phyloP scores from a whole-genome alignment of 2,888 invertebrate species.

The Esperia sulphurella region DNA sequence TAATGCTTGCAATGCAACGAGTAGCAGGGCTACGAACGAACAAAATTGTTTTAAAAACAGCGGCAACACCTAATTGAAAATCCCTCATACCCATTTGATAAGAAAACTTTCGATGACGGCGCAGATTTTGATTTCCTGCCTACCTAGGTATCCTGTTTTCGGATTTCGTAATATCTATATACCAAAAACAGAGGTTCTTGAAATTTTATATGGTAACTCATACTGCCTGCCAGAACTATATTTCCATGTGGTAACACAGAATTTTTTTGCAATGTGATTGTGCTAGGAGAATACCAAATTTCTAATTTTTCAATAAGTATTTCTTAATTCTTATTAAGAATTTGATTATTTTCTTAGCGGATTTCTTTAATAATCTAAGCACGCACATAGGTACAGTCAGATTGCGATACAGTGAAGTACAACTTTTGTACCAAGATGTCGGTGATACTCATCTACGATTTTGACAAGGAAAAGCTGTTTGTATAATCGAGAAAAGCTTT shows the following conservation, averaged over 20 bases:
- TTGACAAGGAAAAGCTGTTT: constrained; percentile 69
- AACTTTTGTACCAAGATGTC: constrained; percentile 69
- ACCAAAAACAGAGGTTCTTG: too few relatives aligned
- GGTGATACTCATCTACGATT: constrained; percentile 69
- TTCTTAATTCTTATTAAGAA: constrained; percentile 43
- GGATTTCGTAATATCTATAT: too few relatives aligned
- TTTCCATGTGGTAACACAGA: constrained; percentile 29
- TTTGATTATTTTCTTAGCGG: constrained; percentile 33
- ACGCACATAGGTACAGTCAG: constrained; percentile 33
- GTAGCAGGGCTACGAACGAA: too few relatives aligned
- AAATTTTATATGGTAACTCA: constrained; percentile 2
- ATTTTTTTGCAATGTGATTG: constrained; percentile 74
- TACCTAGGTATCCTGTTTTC: too few relatives aligned
- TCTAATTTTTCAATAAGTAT: constrained; percentile 45
- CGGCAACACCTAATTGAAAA: too few relatives aligned
- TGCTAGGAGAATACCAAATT: constrained; percentile 44
- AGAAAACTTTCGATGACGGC: too few relatives aligned
- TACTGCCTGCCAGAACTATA: background rate
- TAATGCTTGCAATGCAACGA: too few relatives aligned
- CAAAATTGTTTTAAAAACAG: too few relatives aligned
- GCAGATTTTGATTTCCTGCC: too few relatives aligned
- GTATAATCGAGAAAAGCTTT: constrained; percentile 51
- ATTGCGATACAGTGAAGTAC: constrained; percentile 41
- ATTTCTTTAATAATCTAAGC: constrained; percentile 29
- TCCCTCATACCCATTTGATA: too few relatives aligned